phyloP scores from a whole-genome alignment of 2,797 vertebrate species.

The Peromyscus aztecus region DNA sequence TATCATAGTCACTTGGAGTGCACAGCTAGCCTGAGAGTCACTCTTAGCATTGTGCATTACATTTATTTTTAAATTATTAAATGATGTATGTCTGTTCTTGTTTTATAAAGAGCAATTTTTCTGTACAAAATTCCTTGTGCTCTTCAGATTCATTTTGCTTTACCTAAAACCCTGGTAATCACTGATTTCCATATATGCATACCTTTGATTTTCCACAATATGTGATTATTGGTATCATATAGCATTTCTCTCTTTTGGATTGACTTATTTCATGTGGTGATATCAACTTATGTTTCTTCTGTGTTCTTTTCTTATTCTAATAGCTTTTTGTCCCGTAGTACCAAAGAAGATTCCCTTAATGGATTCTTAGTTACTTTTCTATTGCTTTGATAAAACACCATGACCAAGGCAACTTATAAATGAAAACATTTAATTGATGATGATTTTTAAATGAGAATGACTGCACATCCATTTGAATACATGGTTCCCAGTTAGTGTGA shows the following conservation, averaged over 20 bases:
- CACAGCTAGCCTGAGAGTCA: neutral
- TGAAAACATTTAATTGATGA: neutral
- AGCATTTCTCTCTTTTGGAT: neutral
- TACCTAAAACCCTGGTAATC: rapidly evolving
- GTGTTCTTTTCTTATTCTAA: neutral
- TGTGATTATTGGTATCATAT: neutral
- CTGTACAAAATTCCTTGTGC: neutral
- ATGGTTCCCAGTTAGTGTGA: neutral
- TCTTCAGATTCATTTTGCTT: neutral
- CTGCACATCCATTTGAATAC: no score
- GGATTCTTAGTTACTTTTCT: neutral
- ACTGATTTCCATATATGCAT: neutral
- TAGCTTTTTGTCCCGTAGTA: neutral
- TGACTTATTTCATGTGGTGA: neutral
- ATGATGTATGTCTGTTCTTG: neutral
- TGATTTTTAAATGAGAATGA: neutral
- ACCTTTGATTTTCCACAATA: neutral
- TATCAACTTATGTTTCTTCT: neutral
- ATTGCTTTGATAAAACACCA: no score
- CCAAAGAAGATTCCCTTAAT: neutral
- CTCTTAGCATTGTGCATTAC: neutral
- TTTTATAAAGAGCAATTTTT: neutral
- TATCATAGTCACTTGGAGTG: neutral
- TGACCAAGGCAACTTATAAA: neutral
- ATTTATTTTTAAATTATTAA: neutral